Percentiles rank a stretch among this genome's conserved stretches.
These are phyloP conservation scores for Atta texana DNA, from an alignment of 1,140 invertebrate species.

Conservation along the genomic window DNA sequence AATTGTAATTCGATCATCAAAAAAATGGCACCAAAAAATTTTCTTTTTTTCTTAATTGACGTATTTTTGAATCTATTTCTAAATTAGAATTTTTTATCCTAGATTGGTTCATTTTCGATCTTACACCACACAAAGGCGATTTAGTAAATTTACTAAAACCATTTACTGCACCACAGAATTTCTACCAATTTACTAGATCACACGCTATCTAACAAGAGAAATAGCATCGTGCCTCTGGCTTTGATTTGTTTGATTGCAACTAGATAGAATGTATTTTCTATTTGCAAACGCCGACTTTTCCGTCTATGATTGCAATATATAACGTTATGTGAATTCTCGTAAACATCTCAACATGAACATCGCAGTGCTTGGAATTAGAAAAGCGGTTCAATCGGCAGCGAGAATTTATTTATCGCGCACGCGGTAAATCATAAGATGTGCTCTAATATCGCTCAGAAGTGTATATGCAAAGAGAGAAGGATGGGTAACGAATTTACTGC, in stretches of 20 bases:
- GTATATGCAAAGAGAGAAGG: constrained; percentile 18
- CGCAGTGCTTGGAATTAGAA: neutral
- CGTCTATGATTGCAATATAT: neutral
- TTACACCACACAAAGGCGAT: neutral
- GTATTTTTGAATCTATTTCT: neutral
- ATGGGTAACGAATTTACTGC: constrained; percentile 33
- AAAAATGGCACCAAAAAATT: neutral
- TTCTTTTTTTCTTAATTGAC: neutral
- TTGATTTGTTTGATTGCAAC: neutral
- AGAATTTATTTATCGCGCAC: constrained; percentile 17
- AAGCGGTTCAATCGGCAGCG: constrained; percentile 26
- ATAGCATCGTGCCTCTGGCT: neutral
- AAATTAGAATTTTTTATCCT: neutral
- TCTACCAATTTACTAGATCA: no score
- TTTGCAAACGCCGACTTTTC: neutral
- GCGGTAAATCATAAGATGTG: constrained; percentile 8
- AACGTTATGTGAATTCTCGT: neutral
- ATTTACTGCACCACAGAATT: no score
- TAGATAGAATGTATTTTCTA: neutral
- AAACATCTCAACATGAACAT: neutral
- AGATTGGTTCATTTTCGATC: neutral
- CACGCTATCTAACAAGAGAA: no score
- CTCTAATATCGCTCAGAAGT: constrained; percentile 27
- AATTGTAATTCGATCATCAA: neutral
- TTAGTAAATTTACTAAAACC: no score